Conservation (phyloP, 2,797 vertebrate species). For the Prunella strophiata region DNA sequence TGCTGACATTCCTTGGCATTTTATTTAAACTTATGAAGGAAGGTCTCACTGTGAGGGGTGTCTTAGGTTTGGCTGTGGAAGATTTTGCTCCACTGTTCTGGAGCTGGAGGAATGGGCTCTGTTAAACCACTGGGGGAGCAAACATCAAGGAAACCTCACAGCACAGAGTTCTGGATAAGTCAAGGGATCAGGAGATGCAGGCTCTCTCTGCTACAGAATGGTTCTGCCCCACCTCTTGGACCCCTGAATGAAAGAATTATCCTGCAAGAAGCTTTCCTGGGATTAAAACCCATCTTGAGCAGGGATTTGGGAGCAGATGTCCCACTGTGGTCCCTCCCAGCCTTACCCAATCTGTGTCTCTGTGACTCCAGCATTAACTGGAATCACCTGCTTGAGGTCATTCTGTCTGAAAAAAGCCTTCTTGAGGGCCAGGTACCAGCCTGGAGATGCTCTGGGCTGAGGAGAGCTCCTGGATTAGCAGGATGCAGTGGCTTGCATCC, state of each 20-base stretch:
- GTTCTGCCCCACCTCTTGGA: not conserved
- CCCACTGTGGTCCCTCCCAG: not conserved
- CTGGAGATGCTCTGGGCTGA: not conserved
- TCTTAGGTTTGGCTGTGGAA: not conserved
- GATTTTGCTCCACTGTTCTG: not conserved
- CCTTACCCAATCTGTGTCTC: not conserved
- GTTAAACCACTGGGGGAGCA: not conserved
- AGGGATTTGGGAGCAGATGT: not conserved
- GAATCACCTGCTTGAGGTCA: not conserved
- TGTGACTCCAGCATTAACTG: not conserved
- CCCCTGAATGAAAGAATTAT: accelerated
- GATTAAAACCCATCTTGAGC: not conserved
- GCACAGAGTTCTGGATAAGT: not conserved
- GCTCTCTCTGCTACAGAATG: not conserved
- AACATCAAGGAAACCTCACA: accelerated
- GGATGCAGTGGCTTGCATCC: not conserved
- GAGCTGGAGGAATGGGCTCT: not conserved
- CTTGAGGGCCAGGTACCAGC: not conserved
- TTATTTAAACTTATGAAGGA: not conserved
- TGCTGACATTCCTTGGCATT: not conserved
- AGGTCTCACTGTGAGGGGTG: not conserved
- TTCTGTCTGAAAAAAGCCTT: not conserved
- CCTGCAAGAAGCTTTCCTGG: not conserved
- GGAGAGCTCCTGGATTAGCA: not conserved
- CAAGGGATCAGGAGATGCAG: not conserved